A percentile compares a stretch with the other conserved stretches of the same genome.
These are phyloP conservation scores for Cyphomyrmex costatus DNA, from an alignment of 1,140 invertebrate species.

Conservation along the genomic window DNA sequence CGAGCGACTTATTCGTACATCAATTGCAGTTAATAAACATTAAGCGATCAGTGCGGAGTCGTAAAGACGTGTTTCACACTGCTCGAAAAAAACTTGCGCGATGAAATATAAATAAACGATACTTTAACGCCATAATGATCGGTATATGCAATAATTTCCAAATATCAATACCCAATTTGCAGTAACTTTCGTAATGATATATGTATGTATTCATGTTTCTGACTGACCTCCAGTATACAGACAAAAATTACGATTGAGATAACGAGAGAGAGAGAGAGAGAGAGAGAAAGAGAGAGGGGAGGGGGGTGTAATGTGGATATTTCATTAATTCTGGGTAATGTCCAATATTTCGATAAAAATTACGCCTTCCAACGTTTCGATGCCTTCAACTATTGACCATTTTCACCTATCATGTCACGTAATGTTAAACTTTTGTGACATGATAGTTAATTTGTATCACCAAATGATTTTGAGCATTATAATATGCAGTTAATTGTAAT, in stretches of 20 bases:
- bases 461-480: not conserved
- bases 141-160: slow-evolving; percentile 7
- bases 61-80: slow-evolving; percentile 6
- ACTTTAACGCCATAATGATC: slow-evolving; percentile 1
- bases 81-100: not conserved
- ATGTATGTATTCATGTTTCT: not conserved
- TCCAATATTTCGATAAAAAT: slow-evolving; percentile 31
- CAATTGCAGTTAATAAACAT: slow-evolving; percentile 10
- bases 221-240: not conserved
- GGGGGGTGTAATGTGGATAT: not conserved
- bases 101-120: slow-evolving; percentile 25
- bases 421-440: not conserved
- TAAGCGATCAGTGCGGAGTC: not conserved
- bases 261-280: not conserved
- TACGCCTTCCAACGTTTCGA: not conserved
- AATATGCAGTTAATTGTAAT: slow-evolving; percentile 6
- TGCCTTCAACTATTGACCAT: too few relatives aligned
- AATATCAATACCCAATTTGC: slow-evolving; percentile 41
- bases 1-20: not conserved
- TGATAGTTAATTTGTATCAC: not conserved
- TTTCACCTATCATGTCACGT: not conserved
- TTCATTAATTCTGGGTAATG: slow-evolving; percentile 39
- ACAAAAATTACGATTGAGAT: slow-evolving; percentile 33
- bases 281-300: too few relatives aligned
- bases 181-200: slow-evolving; percentile 22